Conservation (phyloP, 2,888 invertebrate species). For the Hirtodrosophila duncani region DNA sequence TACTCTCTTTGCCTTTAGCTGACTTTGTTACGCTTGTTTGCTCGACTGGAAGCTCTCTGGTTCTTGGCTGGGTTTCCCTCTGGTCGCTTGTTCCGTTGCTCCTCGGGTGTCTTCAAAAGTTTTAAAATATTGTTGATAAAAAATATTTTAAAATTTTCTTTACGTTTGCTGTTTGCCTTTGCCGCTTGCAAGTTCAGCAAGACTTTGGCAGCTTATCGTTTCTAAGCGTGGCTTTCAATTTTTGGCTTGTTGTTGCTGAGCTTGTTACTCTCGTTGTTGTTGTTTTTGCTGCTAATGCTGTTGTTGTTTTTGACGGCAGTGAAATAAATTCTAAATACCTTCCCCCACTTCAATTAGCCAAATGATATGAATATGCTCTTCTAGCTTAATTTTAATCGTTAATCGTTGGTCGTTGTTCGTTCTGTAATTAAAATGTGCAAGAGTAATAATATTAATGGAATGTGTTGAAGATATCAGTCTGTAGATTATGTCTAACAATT, state of each 20-base stretch:
- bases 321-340: slow-evolving; percentile 33
- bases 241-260: slow-evolving; percentile 12
- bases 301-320: background rate
- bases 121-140: slow-evolving; percentile 71
- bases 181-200: slow-evolving; percentile 1
- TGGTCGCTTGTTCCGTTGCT: background rate
- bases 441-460: slow-evolving; percentile 1
- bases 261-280: slow-evolving; percentile 13
- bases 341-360: slow-evolving; percentile 44
- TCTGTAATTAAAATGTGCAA: slow-evolving; percentile 59
- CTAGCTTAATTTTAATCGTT: slow-evolving; percentile 64
- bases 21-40: slow-evolving; percentile 19
- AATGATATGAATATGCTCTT: slow-evolving; percentile 23
- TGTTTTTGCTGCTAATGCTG: slow-evolving; percentile 6
- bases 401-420: slow-evolving; percentile 71
- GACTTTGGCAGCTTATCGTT: slow-evolving; percentile 39
- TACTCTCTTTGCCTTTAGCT: slow-evolving; percentile 37
- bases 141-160: slow-evolving; percentile 56
- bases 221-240: slow-evolving; percentile 27
- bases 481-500: no score
- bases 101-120: slow-evolving; percentile 52
- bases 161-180: background rate
- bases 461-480: no score
- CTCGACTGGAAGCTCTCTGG: slow-evolving; percentile 12
- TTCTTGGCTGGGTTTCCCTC: slow-evolving; percentile 4